Evolutionary conservation across 2,113 vertebrate genomes (phyloP).

Genomic region (Phodopus roborovskii): DNA sequence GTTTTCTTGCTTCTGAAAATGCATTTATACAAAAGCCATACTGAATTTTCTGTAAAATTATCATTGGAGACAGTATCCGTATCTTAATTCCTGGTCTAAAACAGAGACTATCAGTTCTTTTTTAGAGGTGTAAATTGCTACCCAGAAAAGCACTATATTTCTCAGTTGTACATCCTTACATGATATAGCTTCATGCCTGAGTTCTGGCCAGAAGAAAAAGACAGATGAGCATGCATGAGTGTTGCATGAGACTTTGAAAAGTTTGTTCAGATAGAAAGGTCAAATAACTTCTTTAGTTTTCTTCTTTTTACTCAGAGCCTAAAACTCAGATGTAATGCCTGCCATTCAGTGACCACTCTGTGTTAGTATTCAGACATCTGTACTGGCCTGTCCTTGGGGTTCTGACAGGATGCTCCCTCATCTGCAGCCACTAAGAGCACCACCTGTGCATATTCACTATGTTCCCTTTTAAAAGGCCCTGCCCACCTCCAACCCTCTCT

Average conservation of each 20-base stretch:
- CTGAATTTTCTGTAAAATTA: slow-evolving; percentile 42
- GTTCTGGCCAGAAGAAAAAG: slow-evolving; percentile 22
- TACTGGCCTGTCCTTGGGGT: no score
- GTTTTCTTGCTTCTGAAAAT: background rate
- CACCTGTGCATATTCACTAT: no score
- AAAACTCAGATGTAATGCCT: background rate
- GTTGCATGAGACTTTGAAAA: background rate
- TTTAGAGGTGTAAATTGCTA: background rate
- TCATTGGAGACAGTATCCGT: background rate
- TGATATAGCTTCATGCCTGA: background rate
- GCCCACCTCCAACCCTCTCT: no score
- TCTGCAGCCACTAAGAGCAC: no score
- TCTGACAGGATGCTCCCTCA: no score
- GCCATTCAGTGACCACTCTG: background rate
- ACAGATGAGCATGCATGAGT: background rate
- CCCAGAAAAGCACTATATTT: background rate
- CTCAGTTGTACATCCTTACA: background rate
- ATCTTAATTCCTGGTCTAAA: background rate
- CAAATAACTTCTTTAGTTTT: background rate
- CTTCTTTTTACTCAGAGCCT: background rate
- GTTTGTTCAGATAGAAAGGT: background rate
- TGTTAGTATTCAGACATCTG: no score
- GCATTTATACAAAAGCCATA: background rate
- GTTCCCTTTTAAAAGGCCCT: no score
- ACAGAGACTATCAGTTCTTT: background rate